These are phyloP conservation scores for Drosophila setosimentum DNA, from an alignment of 2,888 invertebrate species.

Conservation along the genomic window DNA sequence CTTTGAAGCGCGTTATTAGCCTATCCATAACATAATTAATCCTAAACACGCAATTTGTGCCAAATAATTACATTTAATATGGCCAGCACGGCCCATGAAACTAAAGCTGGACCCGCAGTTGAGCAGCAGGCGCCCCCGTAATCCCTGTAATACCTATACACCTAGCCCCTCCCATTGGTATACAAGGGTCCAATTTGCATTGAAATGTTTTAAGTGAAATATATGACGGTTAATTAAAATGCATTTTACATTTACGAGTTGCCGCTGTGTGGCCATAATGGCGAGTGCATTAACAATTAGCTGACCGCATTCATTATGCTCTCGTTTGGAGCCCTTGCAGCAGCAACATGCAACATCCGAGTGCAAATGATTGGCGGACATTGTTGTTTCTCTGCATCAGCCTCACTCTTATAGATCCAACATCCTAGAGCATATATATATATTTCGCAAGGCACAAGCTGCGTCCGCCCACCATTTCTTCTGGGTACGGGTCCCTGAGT, in stretches of 20 bases:
- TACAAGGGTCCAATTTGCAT: constrained; percentile 65
- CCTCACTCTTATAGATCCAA: constrained; percentile 19
- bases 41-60: constrained; percentile 83
- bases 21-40: constrained; percentile 82
- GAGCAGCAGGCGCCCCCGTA: constrained; percentile 10
- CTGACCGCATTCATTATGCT: constrained; percentile 75
- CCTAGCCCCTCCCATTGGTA: not conserved
- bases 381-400: constrained; percentile 8
- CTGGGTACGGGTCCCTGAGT: constrained; percentile 61
- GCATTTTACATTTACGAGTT: constrained; percentile 77
- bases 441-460: constrained; percentile 36
- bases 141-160: not conserved
- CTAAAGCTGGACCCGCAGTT: constrained; percentile 26
- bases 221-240: constrained; percentile 80
- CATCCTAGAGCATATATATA: constrained; percentile 53
- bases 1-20: constrained; percentile 77
- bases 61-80: constrained; percentile 81
- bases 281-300: constrained; percentile 81
- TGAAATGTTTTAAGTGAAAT: constrained; percentile 78
- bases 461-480: constrained; percentile 77
- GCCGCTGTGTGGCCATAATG: constrained; percentile 61
- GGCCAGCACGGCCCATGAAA: constrained; percentile 23
- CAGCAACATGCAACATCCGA: constrained; percentile 36
- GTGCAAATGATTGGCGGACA: constrained; percentile 16
- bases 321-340: constrained; percentile 39